Evolutionary conservation across 1,140 invertebrate genomes (phyloP).

Genomic region (Vanessa tameamea): DNA sequence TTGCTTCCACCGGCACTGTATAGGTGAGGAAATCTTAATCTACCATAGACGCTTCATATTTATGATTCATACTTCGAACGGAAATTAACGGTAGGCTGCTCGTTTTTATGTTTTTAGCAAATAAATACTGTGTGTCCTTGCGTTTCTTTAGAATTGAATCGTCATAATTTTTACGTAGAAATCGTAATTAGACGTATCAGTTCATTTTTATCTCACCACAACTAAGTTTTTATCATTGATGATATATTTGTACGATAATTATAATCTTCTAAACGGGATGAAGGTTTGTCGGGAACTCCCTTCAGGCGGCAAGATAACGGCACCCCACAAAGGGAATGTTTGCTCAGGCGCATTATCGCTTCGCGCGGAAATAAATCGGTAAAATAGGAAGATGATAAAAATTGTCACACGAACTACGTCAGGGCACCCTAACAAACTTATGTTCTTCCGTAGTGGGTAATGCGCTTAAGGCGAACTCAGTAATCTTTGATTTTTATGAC

Average conservation of each 20-base stretch:
- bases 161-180: too few relatives aligned
- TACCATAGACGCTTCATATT: slow-evolving; percentile 45
- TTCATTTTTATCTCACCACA: too few relatives aligned
- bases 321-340: slow-evolving; percentile 65
- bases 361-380: slow-evolving; percentile 71
- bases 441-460: neutral
- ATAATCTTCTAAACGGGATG: slow-evolving; percentile 13
- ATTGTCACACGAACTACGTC: slow-evolving; percentile 45
- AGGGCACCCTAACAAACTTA: slow-evolving; percentile 3
- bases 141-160: too few relatives aligned
- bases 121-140: too few relatives aligned
- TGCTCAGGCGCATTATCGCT: slow-evolving; percentile 66
- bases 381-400: slow-evolving; percentile 73
- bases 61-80: slow-evolving; percentile 36
- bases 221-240: neutral
- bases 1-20: slow-evolving; percentile 48
- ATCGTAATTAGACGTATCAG: too few relatives aligned
- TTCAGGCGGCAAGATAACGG: slow-evolving; percentile 56
- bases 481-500: neutral
- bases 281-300: slow-evolving; percentile 53
- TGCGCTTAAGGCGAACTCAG: neutral
- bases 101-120: neutral
- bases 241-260: slow-evolving; percentile 14
- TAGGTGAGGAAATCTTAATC: slow-evolving; percentile 74
- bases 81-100: neutral